Percentiles rank a stretch among this genome's conserved stretches.
Evolutionary conservation across 1,140 invertebrate species (phyloP).

Genomic region (Ruditapes philippinarum): DNA sequence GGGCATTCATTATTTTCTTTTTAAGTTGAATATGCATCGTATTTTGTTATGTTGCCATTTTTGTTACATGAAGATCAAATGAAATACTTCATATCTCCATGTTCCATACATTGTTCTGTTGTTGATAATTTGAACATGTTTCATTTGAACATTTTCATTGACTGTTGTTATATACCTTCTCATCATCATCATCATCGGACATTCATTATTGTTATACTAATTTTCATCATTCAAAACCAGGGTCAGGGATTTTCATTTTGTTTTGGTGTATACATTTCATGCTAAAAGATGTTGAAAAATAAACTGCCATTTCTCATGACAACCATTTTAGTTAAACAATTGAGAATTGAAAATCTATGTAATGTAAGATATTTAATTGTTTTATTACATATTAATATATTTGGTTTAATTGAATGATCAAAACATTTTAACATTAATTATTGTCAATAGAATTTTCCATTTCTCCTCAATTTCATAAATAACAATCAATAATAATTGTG

Average conservation of each 20-base stretch:
- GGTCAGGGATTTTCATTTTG: slow-evolving; percentile 28
- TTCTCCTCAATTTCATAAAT: too few species aligned
- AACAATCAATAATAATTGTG: too few species aligned
- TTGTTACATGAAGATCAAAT: neutral
- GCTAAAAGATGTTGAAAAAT: neutral
- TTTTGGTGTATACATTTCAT: slow-evolving; percentile 7
- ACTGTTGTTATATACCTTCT: neutral
- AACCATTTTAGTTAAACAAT: too few species aligned
- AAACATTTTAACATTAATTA: too few species aligned
- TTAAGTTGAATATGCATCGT: neutral
- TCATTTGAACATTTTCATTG: neutral
- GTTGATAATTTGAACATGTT: neutral
- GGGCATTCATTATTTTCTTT: neutral
- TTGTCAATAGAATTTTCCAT: too few species aligned
- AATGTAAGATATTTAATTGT: too few species aligned
- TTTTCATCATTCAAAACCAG: slow-evolving; percentile 34
- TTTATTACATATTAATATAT: too few species aligned
- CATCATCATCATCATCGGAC: neutral
- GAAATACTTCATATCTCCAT: neutral
- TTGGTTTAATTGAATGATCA: too few species aligned
- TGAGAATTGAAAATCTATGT: too few species aligned
- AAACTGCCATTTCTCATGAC: too few species aligned
- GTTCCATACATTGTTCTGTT: neutral
- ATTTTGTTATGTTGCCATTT: neutral
- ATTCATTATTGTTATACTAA: slow-evolving; percentile 21